Conservation (phyloP, 2,797 vertebrate species). For the Masticophis lateralis region DNA sequence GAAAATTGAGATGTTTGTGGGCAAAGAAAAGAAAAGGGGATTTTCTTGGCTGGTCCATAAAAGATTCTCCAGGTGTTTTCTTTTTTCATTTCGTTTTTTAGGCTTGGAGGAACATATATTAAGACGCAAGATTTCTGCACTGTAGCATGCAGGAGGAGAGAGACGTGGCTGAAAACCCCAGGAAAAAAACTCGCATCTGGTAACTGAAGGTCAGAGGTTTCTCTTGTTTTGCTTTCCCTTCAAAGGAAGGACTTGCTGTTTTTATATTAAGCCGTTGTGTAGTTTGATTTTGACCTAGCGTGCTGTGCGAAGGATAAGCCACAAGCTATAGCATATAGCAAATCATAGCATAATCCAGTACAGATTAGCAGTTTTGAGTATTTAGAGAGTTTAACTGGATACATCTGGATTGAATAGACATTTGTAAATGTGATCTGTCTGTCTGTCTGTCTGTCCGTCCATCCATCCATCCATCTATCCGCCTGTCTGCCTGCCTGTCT, state of each 20-base stretch:
- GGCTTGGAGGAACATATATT: neutral
- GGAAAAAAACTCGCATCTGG: neutral
- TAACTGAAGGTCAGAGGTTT: neutral
- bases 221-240: neutral
- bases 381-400: neutral
- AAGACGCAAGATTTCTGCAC: neutral
- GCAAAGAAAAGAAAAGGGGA: neutral
- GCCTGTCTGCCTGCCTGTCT: too few species aligned
- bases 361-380: neutral
- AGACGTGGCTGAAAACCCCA: neutral
- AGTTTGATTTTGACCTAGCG: neutral
- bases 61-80: conserved; percentile 4
- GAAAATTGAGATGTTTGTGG: neutral
- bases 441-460: too few species aligned
- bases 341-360: neutral
- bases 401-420: neutral
- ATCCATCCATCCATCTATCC: too few species aligned
- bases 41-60: neutral
- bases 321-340: neutral
- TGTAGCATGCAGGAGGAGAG: neutral
- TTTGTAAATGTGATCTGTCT: neutral
- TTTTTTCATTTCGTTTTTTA: neutral
- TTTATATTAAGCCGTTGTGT: neutral
- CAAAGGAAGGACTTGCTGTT: neutral
- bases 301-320: neutral